Percentiles rank a stretch among this genome's conserved stretches.
Conservation (phyloP, 1,140 invertebrate species). For the Pseudomyrmex dendroicus region DNA sequence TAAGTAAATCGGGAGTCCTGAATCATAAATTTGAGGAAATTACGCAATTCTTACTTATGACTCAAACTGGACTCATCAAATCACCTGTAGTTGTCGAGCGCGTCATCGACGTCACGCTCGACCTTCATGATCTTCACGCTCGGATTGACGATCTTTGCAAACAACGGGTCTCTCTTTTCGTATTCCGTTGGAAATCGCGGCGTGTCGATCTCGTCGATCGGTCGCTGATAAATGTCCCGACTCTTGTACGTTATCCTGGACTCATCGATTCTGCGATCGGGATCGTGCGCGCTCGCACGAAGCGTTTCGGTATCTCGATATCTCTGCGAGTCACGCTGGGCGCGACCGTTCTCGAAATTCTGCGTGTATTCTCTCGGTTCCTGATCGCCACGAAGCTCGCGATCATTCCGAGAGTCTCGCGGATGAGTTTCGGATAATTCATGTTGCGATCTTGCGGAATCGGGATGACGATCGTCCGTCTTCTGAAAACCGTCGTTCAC, state of each 20-base stretch:
- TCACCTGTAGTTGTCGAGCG: conserved; percentile 81
- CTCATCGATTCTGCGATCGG: conserved; percentile 57
- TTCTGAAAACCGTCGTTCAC: conserved; percentile 72
- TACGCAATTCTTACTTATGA: background rate
- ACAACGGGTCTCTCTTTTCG: conserved; percentile 71
- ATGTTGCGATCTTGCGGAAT: background rate
- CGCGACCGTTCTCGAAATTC: conserved; percentile 74
- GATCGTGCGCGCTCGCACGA: conserved; percentile 30
- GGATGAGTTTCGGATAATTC: background rate
- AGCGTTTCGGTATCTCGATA: conserved; percentile 65
- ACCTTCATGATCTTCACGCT: conserved; percentile 83
- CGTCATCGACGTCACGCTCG: conserved; percentile 80
- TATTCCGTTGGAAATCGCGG: conserved; percentile 79
- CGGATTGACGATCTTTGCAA: conserved; percentile 81
- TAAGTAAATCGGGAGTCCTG: conserved; percentile 9
- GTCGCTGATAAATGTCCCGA: conserved; percentile 80
- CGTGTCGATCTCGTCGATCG: conserved; percentile 81
- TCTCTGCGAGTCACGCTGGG: conserved; percentile 64
- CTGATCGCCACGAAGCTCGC: conserved; percentile 58
- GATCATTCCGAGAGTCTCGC: background rate
- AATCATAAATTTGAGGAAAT: conserved; percentile 19
- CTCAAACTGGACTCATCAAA: conserved; percentile 30
- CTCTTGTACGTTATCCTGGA: conserved; percentile 64
- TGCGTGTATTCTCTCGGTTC: conserved; percentile 78
- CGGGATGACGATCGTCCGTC: conserved; percentile 38